Conservation (phyloP, 2,888 invertebrate genomes). For the Conistra vaccinii region DNA sequence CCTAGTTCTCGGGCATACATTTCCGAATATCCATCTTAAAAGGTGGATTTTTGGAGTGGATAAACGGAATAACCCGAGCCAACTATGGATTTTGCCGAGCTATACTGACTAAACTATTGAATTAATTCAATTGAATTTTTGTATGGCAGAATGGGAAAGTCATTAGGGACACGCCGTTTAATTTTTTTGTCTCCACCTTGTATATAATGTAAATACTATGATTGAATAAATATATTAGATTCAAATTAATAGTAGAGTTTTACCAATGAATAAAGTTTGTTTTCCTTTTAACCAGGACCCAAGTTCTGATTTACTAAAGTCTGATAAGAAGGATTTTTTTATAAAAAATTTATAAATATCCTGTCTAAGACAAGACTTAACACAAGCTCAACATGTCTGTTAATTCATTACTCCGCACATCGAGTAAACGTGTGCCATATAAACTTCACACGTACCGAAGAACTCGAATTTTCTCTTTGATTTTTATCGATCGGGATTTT, state of each 20-base stretch:
- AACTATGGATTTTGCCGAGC: too few species aligned
- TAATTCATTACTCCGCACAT: neutral
- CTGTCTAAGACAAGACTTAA: neutral
- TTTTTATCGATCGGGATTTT: slow-evolving; percentile 81
- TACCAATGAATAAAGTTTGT: neutral
- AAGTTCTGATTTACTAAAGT: neutral
- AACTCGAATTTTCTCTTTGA: slow-evolving; percentile 73
- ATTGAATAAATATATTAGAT: neutral
- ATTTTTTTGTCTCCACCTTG: too few species aligned
- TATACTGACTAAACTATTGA: too few species aligned
- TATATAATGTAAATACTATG: too few species aligned
- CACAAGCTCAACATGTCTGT: slow-evolving; percentile 13
- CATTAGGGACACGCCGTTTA: too few species aligned
- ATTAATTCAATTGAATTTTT: too few species aligned
- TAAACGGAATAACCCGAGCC: too few species aligned
- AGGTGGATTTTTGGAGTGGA: too few species aligned
- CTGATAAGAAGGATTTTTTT: neutral
- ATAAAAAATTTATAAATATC: neutral
- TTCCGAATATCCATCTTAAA: too few species aligned
- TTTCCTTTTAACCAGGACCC: neutral
- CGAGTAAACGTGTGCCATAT: slow-evolving; percentile 19
- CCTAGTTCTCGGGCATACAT: too few species aligned
- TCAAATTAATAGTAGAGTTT: neutral
- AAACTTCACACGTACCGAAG: slow-evolving; percentile 39
- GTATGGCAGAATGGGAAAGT: too few species aligned